A percentile compares a stretch with the other conserved stretches of the same genome.
Conservation (phyloP, 2,113 vertebrate genomes). For the Lanius collurio region DNA sequence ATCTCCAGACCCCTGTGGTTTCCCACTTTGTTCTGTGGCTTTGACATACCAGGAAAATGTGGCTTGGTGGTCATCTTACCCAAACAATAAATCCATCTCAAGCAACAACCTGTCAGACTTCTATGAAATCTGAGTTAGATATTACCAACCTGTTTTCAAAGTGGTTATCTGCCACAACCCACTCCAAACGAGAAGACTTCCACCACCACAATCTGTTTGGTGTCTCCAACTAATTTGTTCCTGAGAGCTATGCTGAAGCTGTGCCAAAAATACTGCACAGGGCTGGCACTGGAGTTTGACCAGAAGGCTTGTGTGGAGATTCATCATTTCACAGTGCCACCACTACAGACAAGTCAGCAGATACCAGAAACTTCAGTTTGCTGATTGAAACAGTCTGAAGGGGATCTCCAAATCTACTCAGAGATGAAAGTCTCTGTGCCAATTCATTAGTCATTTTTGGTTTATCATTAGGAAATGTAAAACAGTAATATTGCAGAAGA, state of each 20-base stretch:
- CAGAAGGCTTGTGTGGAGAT: not conserved
- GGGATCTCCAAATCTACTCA: not conserved
- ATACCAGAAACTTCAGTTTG: not conserved
- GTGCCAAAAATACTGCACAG: not conserved
- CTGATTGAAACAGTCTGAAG: not conserved
- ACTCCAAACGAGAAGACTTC: not conserved
- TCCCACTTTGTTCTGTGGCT: not conserved
- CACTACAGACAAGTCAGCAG: not conserved
- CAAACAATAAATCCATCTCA: not conserved
- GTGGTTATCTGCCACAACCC: not conserved
- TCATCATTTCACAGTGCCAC: not conserved
- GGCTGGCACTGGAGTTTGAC: not conserved
- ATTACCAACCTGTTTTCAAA: not conserved
- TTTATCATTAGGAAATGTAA: not conserved
- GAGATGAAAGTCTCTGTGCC: not conserved
- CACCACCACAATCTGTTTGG: not conserved
- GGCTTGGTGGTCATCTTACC: not conserved
- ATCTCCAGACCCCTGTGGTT: conserved; percentile 10
- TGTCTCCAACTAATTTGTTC: not conserved
- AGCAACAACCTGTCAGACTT: not conserved
- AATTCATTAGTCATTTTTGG: not conserved
- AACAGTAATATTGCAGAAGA: not conserved
- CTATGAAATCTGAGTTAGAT: not conserved
- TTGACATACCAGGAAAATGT: not conserved
- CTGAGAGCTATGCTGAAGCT: not conserved